Evolutionary conservation across 2,113 vertebrate species (phyloP).

Genomic region (Boulengeromyrus knoepffleri): DNA sequence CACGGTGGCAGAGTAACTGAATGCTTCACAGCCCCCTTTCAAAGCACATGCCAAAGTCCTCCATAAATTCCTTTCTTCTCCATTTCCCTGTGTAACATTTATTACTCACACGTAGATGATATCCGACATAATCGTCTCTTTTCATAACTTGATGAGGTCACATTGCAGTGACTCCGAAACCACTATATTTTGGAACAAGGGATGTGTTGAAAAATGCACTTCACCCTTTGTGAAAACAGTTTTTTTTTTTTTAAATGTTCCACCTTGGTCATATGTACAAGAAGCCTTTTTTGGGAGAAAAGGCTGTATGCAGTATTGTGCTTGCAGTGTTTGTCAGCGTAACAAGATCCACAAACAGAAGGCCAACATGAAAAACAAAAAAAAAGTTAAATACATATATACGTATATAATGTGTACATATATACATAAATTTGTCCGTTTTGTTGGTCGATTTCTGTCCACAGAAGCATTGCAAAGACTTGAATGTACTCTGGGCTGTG

Average conservation of each 20-base stretch:
- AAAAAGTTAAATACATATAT: neutral
- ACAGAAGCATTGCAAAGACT: neutral
- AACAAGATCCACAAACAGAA: neutral
- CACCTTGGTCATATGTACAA: constrained; percentile 2
- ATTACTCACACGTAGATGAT: constrained; percentile 58
- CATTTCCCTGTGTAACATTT: constrained; percentile 53
- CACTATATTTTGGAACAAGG: constrained; percentile 34
- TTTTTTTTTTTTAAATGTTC: constrained; percentile 11
- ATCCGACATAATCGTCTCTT: constrained; percentile 47
- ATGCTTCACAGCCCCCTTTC: constrained; percentile 47
- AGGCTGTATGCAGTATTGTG: neutral
- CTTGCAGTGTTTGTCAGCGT: neutral
- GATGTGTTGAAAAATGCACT: constrained; percentile 47
- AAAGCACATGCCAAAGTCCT: constrained; percentile 47
- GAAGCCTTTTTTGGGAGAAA: constrained; percentile 5
- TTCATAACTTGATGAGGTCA: constrained; percentile 39
- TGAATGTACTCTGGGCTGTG: neutral
- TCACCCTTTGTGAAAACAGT: constrained; percentile 30
- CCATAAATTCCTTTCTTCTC: constrained; percentile 51
- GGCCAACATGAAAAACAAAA: neutral
- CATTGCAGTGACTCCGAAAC: constrained; percentile 49
- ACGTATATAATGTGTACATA: neutral
- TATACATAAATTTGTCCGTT: neutral
- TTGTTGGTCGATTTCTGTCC: neutral
- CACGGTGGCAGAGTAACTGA: constrained; percentile 48